Base-by-base conservation (phyloP, 1,140 invertebrate genomes). In the Musca domestica region DNA sequence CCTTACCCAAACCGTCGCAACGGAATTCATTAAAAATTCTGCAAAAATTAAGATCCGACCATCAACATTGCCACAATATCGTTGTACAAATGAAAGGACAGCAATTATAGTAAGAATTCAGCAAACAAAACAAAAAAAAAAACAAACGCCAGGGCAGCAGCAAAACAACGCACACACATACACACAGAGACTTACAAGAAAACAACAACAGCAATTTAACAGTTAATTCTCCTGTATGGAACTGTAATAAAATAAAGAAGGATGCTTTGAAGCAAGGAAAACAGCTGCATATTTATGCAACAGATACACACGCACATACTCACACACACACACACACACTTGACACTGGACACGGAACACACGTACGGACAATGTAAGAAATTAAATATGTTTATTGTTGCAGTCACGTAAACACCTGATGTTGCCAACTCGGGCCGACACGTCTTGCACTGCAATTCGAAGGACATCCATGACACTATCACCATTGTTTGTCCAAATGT, bases 381-480 rank as follows among this genome's bases (percentile, higher is more conserved):
- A 61, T 61, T 61, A 61, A 61, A 61, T 61, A 61, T 61, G 56
- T 34, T 61, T 61, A 61, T 61, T 61, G 56, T 61, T 61, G 56
- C 56, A 61, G 56, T 61, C 56, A 61, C 56, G 56, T 61, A 61
- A 61, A 23, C 56, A 34, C 56, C 56, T 61, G 56, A 61, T 61
- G 27, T 61, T 41, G 6, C 56, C 56, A 61, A 34, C 25, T 41
- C 34, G 2, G 34, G 5, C 34, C 12, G 34, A 41, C 34, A 41
- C 34, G 34, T 41, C 34, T 41, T 41, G 34, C n/a, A 41, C 34
- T 41, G 34, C 12, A 41, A 10, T 41, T 41, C 34, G 34, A 41
- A 41, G 34, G 34, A 41, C 34, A 41, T 41, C 10, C 34, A 41
- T 41, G 34, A 41, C 34, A 41, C 34, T 41, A 41, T 41, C 34